A percentile compares a stretch with the other conserved stretches of the same genome.
phyloP scores from a whole-genome alignment of 1,140 invertebrate genomes.

The Orchesella cincta region DNA sequence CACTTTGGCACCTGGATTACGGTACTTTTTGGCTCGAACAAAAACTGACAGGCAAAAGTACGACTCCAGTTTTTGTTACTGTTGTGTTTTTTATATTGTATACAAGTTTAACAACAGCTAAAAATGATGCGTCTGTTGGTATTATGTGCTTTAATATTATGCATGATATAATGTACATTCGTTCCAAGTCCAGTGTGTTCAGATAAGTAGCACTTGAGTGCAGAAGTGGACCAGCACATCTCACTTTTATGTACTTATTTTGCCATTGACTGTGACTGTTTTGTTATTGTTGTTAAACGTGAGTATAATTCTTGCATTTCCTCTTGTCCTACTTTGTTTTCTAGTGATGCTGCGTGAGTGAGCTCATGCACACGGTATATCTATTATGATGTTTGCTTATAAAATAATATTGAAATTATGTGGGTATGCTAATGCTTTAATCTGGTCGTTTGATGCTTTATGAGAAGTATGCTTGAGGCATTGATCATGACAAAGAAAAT shows the following conservation, averaged over 20 bases:
- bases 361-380: too few relatives aligned
- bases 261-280: background rate
- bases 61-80: conserved; percentile 5
- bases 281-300: conserved; percentile 10
- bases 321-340: conserved; percentile 18
- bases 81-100: background rate
- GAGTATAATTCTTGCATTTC: conserved; percentile 22
- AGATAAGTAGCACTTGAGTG: background rate
- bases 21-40: background rate
- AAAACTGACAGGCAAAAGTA: background rate
- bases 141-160: too few relatives aligned
- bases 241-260: background rate
- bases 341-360: conserved; percentile 7
- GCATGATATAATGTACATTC: too few relatives aligned
- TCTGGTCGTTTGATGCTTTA: background rate
- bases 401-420: background rate
- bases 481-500: conserved; percentile 26
- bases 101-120: background rate
- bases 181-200: background rate
- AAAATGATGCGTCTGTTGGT: too few relatives aligned
- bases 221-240: background rate
- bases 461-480: background rate
- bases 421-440: background rate
- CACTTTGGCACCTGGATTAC: conserved; percentile 27
- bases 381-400: too few relatives aligned